Base-by-base conservation (phyloP, 2,113 vertebrate species). In the Ceyx melanurus region DNA sequence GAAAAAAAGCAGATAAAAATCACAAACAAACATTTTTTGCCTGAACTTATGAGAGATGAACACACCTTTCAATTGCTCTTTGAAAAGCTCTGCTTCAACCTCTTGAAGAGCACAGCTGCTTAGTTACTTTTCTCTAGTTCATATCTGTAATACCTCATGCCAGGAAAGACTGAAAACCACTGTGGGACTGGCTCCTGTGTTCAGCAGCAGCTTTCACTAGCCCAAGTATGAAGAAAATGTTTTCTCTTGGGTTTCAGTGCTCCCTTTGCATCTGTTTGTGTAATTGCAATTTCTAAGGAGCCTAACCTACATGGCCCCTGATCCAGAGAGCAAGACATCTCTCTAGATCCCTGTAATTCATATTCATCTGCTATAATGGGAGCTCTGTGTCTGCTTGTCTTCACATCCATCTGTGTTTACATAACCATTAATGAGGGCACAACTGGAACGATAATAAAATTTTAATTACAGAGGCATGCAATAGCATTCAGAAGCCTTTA, bases 331-430 rank as follows among this genome's bases (percentile, higher is more conserved):
- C 46, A 76, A 64, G 64, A 87, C 35, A 19, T 80, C 25, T 86
- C 67, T 80, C 60, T 86, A 65, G 26, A n/a, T 91, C 86, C n/a
- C 26, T 74, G 43, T 60, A 77, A 77, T 66, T 65, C 23, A 33
- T 86, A 82, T 74, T 92, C 62, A 77, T 62, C 28, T 90, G 28
- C 53, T 73, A 45, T 48, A 92, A 89, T 50, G 60, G 26, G 64
- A 95, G 75, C 51, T 81, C 67, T 89, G 67, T 95, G 65, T 86
- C 85, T 87, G 79, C 84, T 94, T 89, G 72, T 91, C 78, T 93
- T 88, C 53, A 56, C 56, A 77, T 87, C 86, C 81, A 73, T 75
- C 77, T 89, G 67, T 94, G 67, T 95, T 94, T 96, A 93, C 60
- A 60, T 70, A 90, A 29, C 43, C 6, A 0, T 35, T 93, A 91